These are phyloP conservation scores for Strigamia transsilvanica DNA, from an alignment of 2,888 invertebrate genomes.

Conservation along the genomic window DNA sequence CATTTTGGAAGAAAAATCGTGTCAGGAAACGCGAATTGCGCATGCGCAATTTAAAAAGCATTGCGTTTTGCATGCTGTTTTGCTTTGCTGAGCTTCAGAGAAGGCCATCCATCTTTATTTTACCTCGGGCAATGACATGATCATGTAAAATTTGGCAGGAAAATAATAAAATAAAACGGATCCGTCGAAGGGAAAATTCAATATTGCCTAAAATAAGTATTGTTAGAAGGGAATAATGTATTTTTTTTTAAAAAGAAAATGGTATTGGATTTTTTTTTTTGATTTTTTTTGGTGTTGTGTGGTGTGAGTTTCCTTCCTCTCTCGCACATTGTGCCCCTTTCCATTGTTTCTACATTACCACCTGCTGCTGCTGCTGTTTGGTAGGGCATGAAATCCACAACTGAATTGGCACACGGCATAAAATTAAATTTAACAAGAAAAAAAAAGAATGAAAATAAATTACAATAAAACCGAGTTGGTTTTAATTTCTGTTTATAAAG, in stretches of 20 bases:
- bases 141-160: not conserved
- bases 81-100: not conserved
- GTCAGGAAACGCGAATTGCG: not conserved
- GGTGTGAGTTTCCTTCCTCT: conserved; percentile 29
- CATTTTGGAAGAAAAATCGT: not conserved
- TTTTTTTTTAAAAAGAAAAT: not conserved
- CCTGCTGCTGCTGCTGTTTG: conserved; percentile 16
- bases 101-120: conserved; percentile 18
- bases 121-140: conserved; percentile 13
- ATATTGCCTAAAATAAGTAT: too few species aligned
- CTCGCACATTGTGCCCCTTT: conserved; percentile 17
- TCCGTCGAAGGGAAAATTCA: not conserved
- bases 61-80: conserved; percentile 12
- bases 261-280: not conserved
- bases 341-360: conserved; percentile 11
- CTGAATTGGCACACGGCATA: not conserved
- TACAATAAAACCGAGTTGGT: not conserved
- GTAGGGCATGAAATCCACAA: conserved; percentile 17
- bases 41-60: conserved; percentile 1
- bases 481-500: not conserved
- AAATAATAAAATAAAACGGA: not conserved
- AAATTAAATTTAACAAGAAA: not conserved
- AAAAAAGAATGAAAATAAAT: not conserved
- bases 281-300: not conserved
- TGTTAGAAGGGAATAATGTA: too few species aligned